Conservation (phyloP, 2,888 invertebrate genomes). For the Hemaris fuciformis region DNA sequence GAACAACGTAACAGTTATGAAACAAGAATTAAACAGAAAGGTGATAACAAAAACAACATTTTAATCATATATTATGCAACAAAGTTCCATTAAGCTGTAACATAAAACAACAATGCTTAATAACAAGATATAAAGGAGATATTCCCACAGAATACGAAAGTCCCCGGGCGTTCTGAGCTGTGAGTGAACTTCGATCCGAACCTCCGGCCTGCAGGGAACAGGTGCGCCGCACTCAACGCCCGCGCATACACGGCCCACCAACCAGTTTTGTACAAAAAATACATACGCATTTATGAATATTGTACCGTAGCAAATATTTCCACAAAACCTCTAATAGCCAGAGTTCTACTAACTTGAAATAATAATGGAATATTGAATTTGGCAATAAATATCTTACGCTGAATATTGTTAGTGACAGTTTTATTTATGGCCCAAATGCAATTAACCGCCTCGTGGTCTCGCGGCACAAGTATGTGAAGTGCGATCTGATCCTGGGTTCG, state of each 20-base stretch:
- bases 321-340: too few species aligned
- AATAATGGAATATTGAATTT: not conserved
- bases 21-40: too few species aligned
- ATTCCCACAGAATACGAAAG: too few species aligned
- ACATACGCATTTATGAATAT: not conserved
- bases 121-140: conserved; percentile 1
- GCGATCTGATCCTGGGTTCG: too few species aligned
- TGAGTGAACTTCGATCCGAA: conserved; percentile 16
- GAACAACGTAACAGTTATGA: too few species aligned
- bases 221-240: conserved; percentile 13
- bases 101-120: not conserved
- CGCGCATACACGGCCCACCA: not conserved
- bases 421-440: too few species aligned
- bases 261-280: not conserved
- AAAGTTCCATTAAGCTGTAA: not conserved
- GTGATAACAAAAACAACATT: not conserved
- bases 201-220: conserved; percentile 21
- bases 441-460: too few species aligned
- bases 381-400: not conserved
- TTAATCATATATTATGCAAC: not conserved
- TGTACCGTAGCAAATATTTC: not conserved
- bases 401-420: too few species aligned
- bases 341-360: too few species aligned
- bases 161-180: conserved; percentile 7
- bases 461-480: too few species aligned